A percentile compares a stretch with the other conserved stretches of the same genome.
These are phyloP conservation scores for Conus ventricosus DNA, from an alignment of 1,140 invertebrate genomes.

Conservation along the genomic window DNA sequence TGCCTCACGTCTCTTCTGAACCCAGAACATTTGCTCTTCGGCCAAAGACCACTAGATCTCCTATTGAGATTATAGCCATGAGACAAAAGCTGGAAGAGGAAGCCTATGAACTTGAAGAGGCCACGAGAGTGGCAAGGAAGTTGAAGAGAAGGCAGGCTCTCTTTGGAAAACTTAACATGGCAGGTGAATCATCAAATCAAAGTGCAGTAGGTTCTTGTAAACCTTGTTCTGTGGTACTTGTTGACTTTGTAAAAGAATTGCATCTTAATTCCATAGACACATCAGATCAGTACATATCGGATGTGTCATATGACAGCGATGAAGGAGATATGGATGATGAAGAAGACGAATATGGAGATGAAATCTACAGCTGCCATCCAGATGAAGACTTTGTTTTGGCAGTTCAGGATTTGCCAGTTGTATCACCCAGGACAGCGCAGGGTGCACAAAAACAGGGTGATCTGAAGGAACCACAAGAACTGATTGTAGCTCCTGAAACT, in stretches of 20 bases:
- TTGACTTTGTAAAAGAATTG: constrained; percentile 65
- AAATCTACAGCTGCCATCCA: background rate
- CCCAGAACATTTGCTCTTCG: constrained; percentile 44
- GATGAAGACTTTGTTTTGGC: background rate
- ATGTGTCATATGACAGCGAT: constrained; percentile 18
- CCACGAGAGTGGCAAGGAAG: constrained; percentile 44
- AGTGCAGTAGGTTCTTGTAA: constrained; percentile 41
- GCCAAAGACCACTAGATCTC: constrained; percentile 59
- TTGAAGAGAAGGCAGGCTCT: constrained; percentile 46
- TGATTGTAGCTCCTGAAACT: background rate
- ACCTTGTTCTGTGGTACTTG: constrained; percentile 60
- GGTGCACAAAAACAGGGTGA: too few species aligned
- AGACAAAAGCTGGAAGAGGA: constrained; percentile 57
- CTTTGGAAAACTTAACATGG: background rate
- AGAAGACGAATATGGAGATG: constrained; percentile 33
- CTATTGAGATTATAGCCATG: constrained; percentile 59
- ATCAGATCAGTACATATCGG: constrained; percentile 30
- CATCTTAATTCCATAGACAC: constrained; percentile 41
- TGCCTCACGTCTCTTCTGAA: background rate
- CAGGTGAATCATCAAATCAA: constrained; percentile 14
- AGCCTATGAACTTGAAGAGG: constrained; percentile 54
- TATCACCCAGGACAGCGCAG: too few species aligned
- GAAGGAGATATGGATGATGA: constrained; percentile 35
- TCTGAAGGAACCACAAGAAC: too few species aligned
- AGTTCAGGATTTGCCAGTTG: background rate